A percentile compares a stretch with the other conserved stretches of the same genome.
Evolutionary conservation across 1,140 invertebrate species (phyloP).

Genomic region (Zaprionus capensis): DNA sequence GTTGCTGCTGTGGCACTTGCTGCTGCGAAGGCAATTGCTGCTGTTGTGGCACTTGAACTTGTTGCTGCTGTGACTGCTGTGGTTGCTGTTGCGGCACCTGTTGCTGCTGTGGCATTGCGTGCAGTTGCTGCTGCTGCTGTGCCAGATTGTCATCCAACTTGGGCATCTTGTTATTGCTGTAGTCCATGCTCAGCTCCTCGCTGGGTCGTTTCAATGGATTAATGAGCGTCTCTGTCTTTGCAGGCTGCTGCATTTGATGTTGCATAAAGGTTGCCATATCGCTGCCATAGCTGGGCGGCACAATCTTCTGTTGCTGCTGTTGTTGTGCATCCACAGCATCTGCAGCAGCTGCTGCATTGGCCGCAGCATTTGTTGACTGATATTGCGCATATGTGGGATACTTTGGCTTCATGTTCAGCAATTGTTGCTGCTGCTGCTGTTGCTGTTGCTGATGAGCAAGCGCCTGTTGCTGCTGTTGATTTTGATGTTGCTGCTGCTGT

Average conservation of each 20-base stretch:
- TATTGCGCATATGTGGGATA: slow-evolving; percentile 80
- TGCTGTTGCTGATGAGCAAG: slow-evolving; percentile 43
- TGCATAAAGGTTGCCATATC: slow-evolving; percentile 81
- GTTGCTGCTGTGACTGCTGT: slow-evolving; percentile 71
- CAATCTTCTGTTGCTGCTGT: slow-evolving; percentile 58
- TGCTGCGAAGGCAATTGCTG: slow-evolving; percentile 77
- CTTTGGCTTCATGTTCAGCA: slow-evolving; percentile 62
- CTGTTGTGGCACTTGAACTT: slow-evolving; percentile 41
- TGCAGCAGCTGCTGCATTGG: slow-evolving; percentile 70
- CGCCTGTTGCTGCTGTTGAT: slow-evolving; percentile 44
- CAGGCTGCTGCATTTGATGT: slow-evolving; percentile 72
- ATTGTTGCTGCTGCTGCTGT: slow-evolving; percentile 41
- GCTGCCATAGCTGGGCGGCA: slow-evolving; percentile 66
- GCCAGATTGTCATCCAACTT: slow-evolving; percentile 62
- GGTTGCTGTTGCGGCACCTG: slow-evolving; percentile 55
- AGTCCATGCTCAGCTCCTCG: slow-evolving; percentile 71
- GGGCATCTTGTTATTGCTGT: slow-evolving; percentile 60
- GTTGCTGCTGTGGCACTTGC: slow-evolving; percentile 40
- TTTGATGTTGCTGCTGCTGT: slow-evolving; percentile 50
- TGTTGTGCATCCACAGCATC: slow-evolving; percentile 50
- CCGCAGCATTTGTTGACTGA: slow-evolving; percentile 76
- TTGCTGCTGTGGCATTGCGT: slow-evolving; percentile 34
- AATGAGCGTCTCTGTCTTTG: slow-evolving; percentile 62
- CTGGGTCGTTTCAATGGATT: slow-evolving; percentile 67
- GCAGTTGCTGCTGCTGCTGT: slow-evolving; percentile 78